Conservation (phyloP, 2,888 invertebrate genomes). For the Onchidella celtica region DNA sequence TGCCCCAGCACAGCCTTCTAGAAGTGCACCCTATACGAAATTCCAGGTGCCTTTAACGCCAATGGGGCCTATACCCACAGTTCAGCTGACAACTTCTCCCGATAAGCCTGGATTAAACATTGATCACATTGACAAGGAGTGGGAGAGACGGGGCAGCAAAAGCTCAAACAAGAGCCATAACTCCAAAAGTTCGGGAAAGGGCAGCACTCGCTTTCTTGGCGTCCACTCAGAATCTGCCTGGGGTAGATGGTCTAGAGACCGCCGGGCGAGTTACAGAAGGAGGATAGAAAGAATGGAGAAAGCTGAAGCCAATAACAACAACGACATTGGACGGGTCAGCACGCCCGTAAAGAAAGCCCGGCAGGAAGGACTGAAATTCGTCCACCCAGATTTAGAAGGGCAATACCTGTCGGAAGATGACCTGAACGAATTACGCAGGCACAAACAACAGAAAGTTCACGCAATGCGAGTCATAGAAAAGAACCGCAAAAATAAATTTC, state of each 20-base stretch:
- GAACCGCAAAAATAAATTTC: slow-evolving; percentile 60
- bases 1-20: not conserved
- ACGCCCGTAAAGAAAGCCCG: slow-evolving; percentile 78
- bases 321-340: slow-evolving; percentile 69
- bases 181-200: slow-evolving; percentile 64
- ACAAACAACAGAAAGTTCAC: slow-evolving; percentile 69
- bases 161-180: slow-evolving; percentile 53
- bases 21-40: slow-evolving; percentile 8
- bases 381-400: slow-evolving; percentile 71
- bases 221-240: slow-evolving; percentile 64
- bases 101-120: slow-evolving; percentile 57
- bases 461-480: slow-evolving; percentile 72
- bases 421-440: slow-evolving; percentile 69
- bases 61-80: slow-evolving; percentile 32
- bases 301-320: slow-evolving; percentile 61
- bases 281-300: slow-evolving; percentile 71
- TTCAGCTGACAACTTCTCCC: slow-evolving; percentile 37
- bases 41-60: slow-evolving; percentile 33
- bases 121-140: slow-evolving; percentile 63
- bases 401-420: slow-evolving; percentile 73
- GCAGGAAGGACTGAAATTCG: slow-evolving; percentile 73
- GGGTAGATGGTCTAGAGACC: slow-evolving; percentile 71
- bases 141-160: slow-evolving; percentile 59
- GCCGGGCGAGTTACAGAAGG: slow-evolving; percentile 73
- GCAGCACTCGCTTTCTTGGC: slow-evolving; percentile 62